Percentiles rank a stretch among this genome's conserved stretches.
Conservation (phyloP, 2,113 vertebrate species). For the Malaclemys terrapin region DNA sequence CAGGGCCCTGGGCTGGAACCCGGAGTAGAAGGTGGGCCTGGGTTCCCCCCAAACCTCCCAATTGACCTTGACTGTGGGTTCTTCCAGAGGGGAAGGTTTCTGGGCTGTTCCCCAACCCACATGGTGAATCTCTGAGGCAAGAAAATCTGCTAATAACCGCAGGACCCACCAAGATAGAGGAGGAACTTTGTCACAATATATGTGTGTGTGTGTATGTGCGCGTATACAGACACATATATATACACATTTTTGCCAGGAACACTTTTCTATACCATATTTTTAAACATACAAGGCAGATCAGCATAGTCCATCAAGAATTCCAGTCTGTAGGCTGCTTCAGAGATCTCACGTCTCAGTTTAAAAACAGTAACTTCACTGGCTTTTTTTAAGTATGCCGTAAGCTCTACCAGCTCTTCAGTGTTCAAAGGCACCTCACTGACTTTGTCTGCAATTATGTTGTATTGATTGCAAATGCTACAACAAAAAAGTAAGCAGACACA, state of each 20-base stretch:
- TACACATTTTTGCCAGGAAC: neutral
- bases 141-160: too few relatives aligned
- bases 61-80: too few relatives aligned
- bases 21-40: too few relatives aligned
- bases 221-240: neutral
- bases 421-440: conserved; percentile 81
- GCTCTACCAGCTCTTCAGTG: conserved; percentile 85
- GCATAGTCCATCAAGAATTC: conserved; percentile 88
- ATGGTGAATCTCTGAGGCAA: too few relatives aligned
- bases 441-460: conserved; percentile 81
- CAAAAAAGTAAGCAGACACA: neutral
- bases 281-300: conserved; percentile 82
- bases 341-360: conserved; percentile 82
- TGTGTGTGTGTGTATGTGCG: too few relatives aligned
- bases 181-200: neutral
- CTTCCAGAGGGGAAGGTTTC: too few relatives aligned
- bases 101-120: too few relatives aligned
- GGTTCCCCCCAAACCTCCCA: too few relatives aligned
- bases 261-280: neutral
- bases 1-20: too few relatives aligned
- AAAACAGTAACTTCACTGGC: conserved; percentile 85
- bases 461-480: conserved; percentile 88
- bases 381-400: conserved; percentile 81
- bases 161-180: too few relatives aligned
- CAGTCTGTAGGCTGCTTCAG: conserved; percentile 80